These are phyloP conservation scores for Pteropus alecto DNA, from an alignment of 2,113 vertebrate species.

Conservation along the genomic window DNA sequence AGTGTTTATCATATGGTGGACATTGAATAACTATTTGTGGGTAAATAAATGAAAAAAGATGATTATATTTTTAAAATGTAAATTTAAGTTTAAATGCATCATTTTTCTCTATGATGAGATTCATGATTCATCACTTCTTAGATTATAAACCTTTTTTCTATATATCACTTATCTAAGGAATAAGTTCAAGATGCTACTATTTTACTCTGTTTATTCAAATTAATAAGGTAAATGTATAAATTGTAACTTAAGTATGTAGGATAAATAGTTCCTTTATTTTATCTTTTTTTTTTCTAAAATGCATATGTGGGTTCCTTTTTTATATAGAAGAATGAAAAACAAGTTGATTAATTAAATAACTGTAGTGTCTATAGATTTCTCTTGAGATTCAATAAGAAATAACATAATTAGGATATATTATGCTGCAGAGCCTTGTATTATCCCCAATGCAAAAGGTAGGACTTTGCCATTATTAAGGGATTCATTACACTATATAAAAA, in stretches of 20 bases:
- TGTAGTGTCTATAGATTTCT: background rate
- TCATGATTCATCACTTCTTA: background rate
- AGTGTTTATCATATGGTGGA: background rate
- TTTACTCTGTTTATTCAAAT: background rate
- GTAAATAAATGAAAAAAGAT: background rate
- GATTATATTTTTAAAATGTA: background rate
- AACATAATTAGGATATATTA: background rate
- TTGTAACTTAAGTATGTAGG: background rate
- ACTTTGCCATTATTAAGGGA: background rate
- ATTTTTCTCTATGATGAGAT: background rate
- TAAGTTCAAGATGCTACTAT: background rate
- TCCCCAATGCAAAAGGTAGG: background rate
- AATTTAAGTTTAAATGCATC: background rate
- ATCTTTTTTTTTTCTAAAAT: background rate
- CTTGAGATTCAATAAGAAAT: conserved; percentile 22
- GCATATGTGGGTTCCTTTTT: too few species aligned
- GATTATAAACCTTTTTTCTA: background rate
- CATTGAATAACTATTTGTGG: background rate
- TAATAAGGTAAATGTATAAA: too few species aligned
- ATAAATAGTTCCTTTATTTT: background rate
- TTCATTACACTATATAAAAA: background rate
- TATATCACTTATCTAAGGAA: background rate
- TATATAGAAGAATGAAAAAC: background rate
- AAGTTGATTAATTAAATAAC: background rate
- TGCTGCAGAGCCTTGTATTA: background rate